Conservation (phyloP, 2,113 vertebrate genomes). For the Oncorhynchus masou region DNA sequence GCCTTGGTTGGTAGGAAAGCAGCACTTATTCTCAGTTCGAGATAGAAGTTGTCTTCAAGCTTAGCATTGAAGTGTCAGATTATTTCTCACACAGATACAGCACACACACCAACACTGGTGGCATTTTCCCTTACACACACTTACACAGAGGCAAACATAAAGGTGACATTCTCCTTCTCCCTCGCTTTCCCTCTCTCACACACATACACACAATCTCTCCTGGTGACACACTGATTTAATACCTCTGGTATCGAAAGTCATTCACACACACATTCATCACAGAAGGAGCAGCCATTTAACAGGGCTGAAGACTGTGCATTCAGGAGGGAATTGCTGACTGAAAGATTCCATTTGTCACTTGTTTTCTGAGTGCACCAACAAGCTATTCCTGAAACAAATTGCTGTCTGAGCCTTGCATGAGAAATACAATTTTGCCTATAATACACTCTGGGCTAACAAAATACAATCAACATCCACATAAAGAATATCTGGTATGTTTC, state of each 20-base stretch:
- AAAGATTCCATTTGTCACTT: neutral
- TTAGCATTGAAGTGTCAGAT: neutral
- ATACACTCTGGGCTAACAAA: neutral
- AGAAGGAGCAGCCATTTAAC: neutral
- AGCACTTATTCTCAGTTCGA: neutral
- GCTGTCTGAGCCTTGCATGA: neutral
- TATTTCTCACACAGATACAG: neutral
- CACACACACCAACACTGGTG: neutral
- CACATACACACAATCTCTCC: neutral
- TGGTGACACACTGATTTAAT: neutral
- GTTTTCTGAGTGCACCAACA: neutral
- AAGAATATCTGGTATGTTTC: neutral
- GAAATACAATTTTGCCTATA: neutral
- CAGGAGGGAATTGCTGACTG: neutral
- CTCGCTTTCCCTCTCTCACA: too few species aligned
- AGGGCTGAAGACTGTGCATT: neutral
- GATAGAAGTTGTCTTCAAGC: neutral
- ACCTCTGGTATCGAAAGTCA: neutral
- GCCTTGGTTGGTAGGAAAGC: neutral
- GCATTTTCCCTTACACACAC: neutral
- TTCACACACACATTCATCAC: neutral
- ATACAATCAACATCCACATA: neutral
- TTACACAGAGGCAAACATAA: too few species aligned
- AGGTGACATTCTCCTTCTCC: too few species aligned
- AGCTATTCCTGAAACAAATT: neutral